A percentile compares a stretch with the other conserved stretches of the same genome.
These are phyloP conservation scores for Ondatra zibethicus DNA, from an alignment of 2,113 vertebrate species.

Conservation along the genomic window DNA sequence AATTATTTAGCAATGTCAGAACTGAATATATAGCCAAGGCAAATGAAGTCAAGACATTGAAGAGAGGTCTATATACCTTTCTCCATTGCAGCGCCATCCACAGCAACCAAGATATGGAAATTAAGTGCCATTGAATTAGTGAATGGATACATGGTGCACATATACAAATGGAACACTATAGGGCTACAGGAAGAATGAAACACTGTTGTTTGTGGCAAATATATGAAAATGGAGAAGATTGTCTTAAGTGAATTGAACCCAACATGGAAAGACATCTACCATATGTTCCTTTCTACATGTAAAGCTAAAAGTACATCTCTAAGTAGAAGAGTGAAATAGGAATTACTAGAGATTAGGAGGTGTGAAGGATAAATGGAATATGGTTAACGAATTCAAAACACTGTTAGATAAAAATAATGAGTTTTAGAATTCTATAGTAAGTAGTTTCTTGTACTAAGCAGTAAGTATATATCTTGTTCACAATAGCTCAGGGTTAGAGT, in stretches of 20 bases:
- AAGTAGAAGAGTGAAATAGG: not conserved
- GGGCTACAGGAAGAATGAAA: not conserved
- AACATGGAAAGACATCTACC: not conserved
- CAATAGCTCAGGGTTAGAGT: not conserved
- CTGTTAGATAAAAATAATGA: not conserved
- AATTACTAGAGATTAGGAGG: not conserved
- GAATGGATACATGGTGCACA: not conserved
- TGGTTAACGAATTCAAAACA: not conserved
- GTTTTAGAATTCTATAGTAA: not conserved
- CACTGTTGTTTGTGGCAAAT: not conserved
- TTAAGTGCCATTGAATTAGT: not conserved
- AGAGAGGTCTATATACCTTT: not conserved
- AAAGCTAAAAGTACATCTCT: not conserved
- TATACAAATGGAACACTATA: not conserved
- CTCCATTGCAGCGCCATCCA: not conserved
- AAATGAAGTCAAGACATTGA: not conserved
- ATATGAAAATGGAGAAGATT: not conserved
- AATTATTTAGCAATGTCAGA: not conserved
- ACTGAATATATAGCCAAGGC: not conserved
- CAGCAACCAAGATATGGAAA: not conserved
- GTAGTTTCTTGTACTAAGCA: too few relatives aligned
- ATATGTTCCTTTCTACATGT: not conserved
- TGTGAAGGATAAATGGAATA: not conserved
- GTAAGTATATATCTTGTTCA: not conserved
- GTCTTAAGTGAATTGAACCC: not conserved